Evolutionary conservation across 2,797 vertebrate species (phyloP), one percentile per base, ranked within the genome.

Genomic region (Sebastiscus albofasciatus): DNA sequence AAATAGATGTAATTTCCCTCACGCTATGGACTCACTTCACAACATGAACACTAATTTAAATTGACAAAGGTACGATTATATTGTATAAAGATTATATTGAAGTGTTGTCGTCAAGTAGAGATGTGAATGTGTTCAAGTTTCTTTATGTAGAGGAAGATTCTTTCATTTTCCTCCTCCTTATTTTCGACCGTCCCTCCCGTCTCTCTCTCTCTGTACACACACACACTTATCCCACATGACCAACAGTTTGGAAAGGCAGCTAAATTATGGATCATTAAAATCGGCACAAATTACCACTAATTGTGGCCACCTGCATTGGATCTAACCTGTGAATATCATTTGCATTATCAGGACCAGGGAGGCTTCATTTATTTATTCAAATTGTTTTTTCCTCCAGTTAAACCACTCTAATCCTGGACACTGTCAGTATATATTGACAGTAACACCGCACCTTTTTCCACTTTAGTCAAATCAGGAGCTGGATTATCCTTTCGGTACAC

Each of bases 191-290:
- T 58, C 29, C 8, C 39, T 52, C 54, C 29, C 7, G 3, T 27
- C n/a, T 64, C 61, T 67, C 52, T 54, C 24, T 55, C 46, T 61
- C 18, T 52, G 3, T 58, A 67, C 42, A 62, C 49, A 62, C 79
- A 81, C 84, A 79, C 82, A 77, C 74, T 81, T 75, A 75, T 87
- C 82, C 86, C 79, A 79, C 82, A 82, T 81, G 79, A 83, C 79
- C 81, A 82, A 72, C 74, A 80, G 69, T 86, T 90, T 89, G 86
- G 86, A 87, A 90, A 93, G 87, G 83, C 72, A 90, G 81, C 87
- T 90, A 93, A 94, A 96, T 95, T 94, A 94, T 92, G 94, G 91
- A 94, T 96, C 96, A 96, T 97, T 96, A 96, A 96, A 93, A 89
- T 96, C 80, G 89, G 86, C 90, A 93, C 88, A 95, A 95, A 96